Evolutionary conservation across 2,888 invertebrate species (phyloP), one percentile per base, ranked within the genome.

Genomic region (Augiades crinisus): DNA sequence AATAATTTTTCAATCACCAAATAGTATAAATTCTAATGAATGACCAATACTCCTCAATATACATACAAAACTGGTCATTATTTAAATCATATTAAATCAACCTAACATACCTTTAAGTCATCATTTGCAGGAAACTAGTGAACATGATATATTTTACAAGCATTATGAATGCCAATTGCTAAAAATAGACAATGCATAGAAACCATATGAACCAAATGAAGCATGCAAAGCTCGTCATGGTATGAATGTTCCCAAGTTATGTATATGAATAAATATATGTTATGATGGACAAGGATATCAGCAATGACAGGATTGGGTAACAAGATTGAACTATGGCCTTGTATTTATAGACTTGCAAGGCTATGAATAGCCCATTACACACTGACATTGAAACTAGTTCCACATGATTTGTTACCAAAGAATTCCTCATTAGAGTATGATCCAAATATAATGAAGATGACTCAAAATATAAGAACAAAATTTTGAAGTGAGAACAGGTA

Each of bases 321-420:
- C 65, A 69, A 44, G 30, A 69, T 69, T 65, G 66, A 61, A 60
- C 56, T 51, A 51, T 55, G 57, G 61, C 59, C 59, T 62, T 62
- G 58, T 60, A 58, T 58, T 51, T 56, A 49, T 55, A 61, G 62
- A 65, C 47, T 52, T n/a, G 30, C 33, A 40, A 27, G 44, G 40
- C 51, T 56, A 47, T 57, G 53, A 58, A 62, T 63, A 57, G 54
- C 40, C 62, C 59, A 68, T 71, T 73, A 64, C 62, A 55, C 53
- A 65, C 54, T 72, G 75, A 55, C 76, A 77, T 75, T 79, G 72
- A 70, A 64, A 63, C 67, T 57, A 59, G 72, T 74, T 75, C 60
- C 52, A 58, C 62, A 58, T 65, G 55, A 64, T 56, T 58, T 40
- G 44, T 36, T 55, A 53, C 41, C 49, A 52, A 49, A 56, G 53